These are phyloP conservation scores for Nomada ruficornis DNA, from an alignment of 2,888 invertebrate species.

Conservation along the genomic window DNA sequence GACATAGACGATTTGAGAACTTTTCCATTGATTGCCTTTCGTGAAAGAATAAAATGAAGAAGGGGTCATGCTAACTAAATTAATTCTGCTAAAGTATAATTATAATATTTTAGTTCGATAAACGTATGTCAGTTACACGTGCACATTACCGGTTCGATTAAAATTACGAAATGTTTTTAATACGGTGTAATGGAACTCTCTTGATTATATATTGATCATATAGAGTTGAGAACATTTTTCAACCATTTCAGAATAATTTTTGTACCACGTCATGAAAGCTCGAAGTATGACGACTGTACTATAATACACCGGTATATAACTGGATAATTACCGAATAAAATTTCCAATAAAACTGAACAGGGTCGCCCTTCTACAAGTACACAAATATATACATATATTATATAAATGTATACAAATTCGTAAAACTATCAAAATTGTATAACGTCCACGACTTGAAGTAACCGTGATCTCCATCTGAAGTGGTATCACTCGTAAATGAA, in stretches of 20 bases:
- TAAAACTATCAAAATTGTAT: no score
- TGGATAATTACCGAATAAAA: no score
- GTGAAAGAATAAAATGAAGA: constrained; percentile 4
- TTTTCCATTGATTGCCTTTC: background rate
- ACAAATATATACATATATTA: no score
- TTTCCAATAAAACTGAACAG: background rate
- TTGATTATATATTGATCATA: background rate
- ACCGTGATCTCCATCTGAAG: no score
- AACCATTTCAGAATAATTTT: background rate
- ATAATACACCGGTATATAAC: no score
- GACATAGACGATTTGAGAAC: background rate
- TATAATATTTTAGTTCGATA: constrained; percentile 29
- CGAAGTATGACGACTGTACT: background rate
- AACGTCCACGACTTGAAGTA: no score
- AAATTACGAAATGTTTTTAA: constrained; percentile 1
- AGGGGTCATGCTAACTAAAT: background rate
- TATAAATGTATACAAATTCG: no score
- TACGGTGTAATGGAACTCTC: background rate
- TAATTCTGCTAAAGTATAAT: constrained; percentile 20
- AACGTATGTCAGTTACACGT: background rate
- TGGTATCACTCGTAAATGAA: background rate
- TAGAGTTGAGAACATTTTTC: background rate
- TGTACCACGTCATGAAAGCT: background rate
- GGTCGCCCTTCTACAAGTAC: no score
- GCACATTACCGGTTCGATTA: constrained; percentile 12